Evolutionary conservation across 2,888 invertebrate genomes (phyloP).

Genomic region (Brachyopa scutellaris): DNA sequence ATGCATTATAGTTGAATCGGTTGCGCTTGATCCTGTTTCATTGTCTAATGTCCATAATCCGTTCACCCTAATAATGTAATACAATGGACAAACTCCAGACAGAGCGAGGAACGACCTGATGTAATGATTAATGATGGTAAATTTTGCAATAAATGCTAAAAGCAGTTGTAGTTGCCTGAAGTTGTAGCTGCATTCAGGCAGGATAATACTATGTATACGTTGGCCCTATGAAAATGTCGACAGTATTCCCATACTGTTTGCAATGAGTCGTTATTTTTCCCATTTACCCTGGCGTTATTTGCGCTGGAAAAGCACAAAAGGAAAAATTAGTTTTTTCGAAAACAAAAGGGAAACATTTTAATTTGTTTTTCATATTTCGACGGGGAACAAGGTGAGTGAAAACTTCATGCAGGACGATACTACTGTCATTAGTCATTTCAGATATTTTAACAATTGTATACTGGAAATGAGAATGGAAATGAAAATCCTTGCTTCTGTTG

Average conservation of each 20-base stretch:
- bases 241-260: conserved; percentile 5
- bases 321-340: neutral
- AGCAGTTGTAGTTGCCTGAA: neutral
- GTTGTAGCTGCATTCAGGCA: neutral
- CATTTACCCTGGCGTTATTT: neutral
- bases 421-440: conserved; percentile 37
- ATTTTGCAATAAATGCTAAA: conserved; percentile 7
- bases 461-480: no score
- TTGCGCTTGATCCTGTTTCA: no score
- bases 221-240: neutral
- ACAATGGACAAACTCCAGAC: neutral
- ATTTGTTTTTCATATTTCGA: conserved; percentile 34
- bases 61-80: neutral
- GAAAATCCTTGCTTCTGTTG: no score
- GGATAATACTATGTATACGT: neutral
- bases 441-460: conserved; percentile 18
- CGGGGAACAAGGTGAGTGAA: neutral
- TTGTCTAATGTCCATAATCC: neutral
- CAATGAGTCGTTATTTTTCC: conserved; percentile 4
- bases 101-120: neutral
- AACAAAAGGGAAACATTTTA: conserved; percentile 21
- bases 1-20: neutral
- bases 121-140: conserved; percentile 20
- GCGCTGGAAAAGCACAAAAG: no score
- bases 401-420: conserved; percentile 16